phyloP scores from a whole-genome alignment of 2,113 vertebrate genomes.

The Alligator mississippiensis region DNA sequence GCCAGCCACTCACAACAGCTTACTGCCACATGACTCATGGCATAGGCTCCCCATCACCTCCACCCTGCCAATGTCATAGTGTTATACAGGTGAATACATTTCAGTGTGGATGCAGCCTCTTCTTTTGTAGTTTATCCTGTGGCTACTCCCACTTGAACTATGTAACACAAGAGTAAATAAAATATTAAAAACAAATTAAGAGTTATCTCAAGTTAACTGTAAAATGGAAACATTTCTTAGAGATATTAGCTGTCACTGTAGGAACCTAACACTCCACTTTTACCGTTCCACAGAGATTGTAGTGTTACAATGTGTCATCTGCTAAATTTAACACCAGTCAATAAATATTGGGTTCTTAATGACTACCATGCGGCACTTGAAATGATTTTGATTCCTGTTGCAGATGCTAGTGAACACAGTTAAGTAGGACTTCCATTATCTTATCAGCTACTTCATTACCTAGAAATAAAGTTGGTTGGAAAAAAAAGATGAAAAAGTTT shows the following conservation, averaged over 20 bases:
- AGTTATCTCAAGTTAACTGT: not conserved
- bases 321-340: not conserved
- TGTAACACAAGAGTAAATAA: not conserved
- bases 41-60: too few species aligned
- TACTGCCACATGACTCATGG: too few species aligned
- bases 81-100: too few species aligned
- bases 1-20: too few species aligned
- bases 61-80: too few species aligned
- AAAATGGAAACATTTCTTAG: not conserved
- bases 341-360: not conserved
- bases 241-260: not conserved
- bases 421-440: not conserved
- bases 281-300: not conserved
- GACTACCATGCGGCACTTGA: not conserved
- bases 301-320: not conserved
- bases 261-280: not conserved
- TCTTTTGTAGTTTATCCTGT: not conserved
- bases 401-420: not conserved
- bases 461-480: not conserved
- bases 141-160: not conserved
- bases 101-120: not conserved
- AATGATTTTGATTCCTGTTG: not conserved
- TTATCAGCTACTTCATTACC: not conserved
- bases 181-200: not conserved
- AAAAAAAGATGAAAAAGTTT: not conserved